These are phyloP conservation scores for Podarcis muralis DNA, from an alignment of 2,113 vertebrate genomes.

Conservation along the genomic window DNA sequence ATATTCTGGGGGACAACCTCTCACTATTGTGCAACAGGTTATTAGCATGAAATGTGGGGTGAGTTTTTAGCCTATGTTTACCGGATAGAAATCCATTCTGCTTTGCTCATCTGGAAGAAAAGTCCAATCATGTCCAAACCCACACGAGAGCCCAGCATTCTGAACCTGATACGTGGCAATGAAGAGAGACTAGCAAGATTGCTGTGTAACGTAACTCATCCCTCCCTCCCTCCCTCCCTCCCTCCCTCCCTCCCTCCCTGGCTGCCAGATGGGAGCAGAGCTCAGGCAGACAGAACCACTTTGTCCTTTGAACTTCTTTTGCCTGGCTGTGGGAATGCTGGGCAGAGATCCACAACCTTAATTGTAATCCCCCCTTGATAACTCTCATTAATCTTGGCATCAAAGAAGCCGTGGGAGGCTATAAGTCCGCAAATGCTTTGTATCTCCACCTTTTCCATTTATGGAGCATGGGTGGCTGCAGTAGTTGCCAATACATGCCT, in stretches of 20 bases:
- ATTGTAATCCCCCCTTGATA: conserved; percentile 9
- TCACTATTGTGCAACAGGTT: background rate
- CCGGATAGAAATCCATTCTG: background rate
- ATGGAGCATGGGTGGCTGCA: background rate
- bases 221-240: too few species aligned
- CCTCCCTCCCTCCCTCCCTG: background rate
- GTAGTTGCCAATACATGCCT: background rate
- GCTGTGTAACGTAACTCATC: background rate
- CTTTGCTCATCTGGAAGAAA: background rate
- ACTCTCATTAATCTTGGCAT: background rate
- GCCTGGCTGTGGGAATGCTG: accelerated
- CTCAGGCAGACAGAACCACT: background rate
- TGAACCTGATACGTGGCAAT: too few species aligned
- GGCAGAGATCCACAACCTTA: background rate
- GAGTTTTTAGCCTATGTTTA: background rate
- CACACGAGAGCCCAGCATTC: background rate
- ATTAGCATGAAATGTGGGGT: background rate
- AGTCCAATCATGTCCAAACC: background rate
- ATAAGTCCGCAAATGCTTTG: background rate
- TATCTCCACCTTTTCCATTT: background rate
- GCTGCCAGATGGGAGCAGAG: background rate
- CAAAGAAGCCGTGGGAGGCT: background rate
- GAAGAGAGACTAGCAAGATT: background rate
- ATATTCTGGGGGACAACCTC: background rate
- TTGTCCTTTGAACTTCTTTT: conserved; percentile 12